Evolutionary conservation across 2,113 vertebrate genomes (phyloP), one percentile per base, ranked within the genome.

Genomic region (Taurulus bubalis): DNA sequence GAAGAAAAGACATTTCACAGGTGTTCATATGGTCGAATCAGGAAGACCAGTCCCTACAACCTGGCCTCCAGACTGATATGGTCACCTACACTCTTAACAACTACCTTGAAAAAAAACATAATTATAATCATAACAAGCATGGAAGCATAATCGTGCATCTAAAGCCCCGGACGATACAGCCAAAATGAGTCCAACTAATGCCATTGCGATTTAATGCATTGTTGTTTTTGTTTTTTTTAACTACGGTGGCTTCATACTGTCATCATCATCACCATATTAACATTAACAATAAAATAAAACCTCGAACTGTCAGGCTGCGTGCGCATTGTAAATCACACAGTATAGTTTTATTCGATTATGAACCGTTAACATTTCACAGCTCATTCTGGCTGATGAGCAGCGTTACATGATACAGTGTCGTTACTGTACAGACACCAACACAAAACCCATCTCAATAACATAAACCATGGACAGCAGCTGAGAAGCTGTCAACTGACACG

Each of bases 401-500:
- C 58, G 18, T 34, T 58, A 62, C n/a, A 75, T 75, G 74, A 36
- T 47, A 66, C 5, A 69, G 38, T 49, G 58, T 18, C 59, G n/a
- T 62, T 79, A 14, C 47, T 69, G 49, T 70, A 30, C 58, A 32
- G 8, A 20, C 32, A 26, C 55, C 18, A 55, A 65, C 72, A 72
- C 47, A 78, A 26, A 11, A 47, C 2, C n/a, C 9, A 47, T 36
- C 38, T 36, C 9, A 22, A 10, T 1, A 26, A 28, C 8, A 0
- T 59, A 77, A 63, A 53, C 60, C 20, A 4, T 0, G 24, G 4
- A 5, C 16, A 32, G 15, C 12, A 34, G 16, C 2, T 4, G 1
- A 47, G 16, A 3, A 59, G 38, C 16, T 15, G 22, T 4, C 55
- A 22, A 8, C 11, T 8, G 45, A 15, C n/a, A 6, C 6, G 22